Evolutionary conservation across 1,140 invertebrate genomes (phyloP), one percentile per base, ranked within the genome.

Genomic region (Dolichoris vasculosae): DNA sequence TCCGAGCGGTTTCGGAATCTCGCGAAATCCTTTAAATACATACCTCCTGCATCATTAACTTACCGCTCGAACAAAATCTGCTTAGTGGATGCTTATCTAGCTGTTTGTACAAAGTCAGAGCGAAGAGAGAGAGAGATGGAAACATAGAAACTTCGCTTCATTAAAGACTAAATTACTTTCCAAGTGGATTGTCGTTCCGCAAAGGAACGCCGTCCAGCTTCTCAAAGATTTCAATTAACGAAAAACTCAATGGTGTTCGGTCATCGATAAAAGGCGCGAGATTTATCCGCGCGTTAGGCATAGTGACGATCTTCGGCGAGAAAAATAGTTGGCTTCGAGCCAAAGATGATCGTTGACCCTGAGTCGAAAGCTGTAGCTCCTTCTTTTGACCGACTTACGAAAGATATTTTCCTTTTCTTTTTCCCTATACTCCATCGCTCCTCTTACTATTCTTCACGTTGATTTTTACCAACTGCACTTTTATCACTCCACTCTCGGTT

Each of bases 11-110:
- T 43, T 46, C n/a, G 46, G 20, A 81, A 46, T 38, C 15, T 48
- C 26, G n/a, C 43, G 30, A 82, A 69, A 78, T 63, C 59, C 26
- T 81, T 87, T 89, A 87, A 81, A 88, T 87, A 87, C 76, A 77
- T 59, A 43, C 23, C 84, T 78, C 59, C 20, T n/a, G 59, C 75
- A 32, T 84, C 63, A 79, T 55, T 84, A 78, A 67, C 82, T 26
- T 78, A 26, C 20, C 40, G 40, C 30, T 64, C 46, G 38, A 69
- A 84, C 63, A 38, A 67, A 67, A 67, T 84, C 82, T 63, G 59
- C 59, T 63, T 63, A 26, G 59, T 17, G 59, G 7, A 7, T 17
- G 23, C n/a, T 63, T 63, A 4, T n/a, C 26, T n/a, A n/a, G n/a
- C 13, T 46, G 6, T 13, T 46, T 13, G 43, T 46, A 7, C 13